These are phyloP conservation scores for Reticulitermes lucifugus DNA, from an alignment of 2,888 invertebrate species.

Conservation along the genomic window DNA sequence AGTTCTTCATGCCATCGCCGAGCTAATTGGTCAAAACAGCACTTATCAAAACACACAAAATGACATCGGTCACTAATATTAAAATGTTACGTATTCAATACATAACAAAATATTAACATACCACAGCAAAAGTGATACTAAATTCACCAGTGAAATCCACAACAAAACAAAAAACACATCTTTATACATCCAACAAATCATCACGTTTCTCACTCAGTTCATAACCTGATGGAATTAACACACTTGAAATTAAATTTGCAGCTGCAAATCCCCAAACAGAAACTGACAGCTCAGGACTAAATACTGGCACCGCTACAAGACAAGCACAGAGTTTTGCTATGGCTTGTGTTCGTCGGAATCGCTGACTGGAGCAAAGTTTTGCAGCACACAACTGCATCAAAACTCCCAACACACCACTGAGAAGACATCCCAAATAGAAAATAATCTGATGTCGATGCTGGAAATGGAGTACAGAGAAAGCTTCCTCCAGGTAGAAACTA, in stretches of 20 bases:
- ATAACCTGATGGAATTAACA: conserved; percentile 38
- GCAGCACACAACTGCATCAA: conserved; percentile 51
- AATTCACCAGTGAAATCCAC: background rate
- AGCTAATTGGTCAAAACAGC: no score
- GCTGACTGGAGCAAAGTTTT: conserved; percentile 28
- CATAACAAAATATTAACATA: no score
- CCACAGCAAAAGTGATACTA: no score
- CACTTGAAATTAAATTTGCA: conserved; percentile 46
- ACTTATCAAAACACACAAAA: no score
- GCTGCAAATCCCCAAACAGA: conserved; percentile 48
- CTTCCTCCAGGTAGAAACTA: conserved; percentile 58
- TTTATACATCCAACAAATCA: background rate
- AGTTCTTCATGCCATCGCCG: no score
- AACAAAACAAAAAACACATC: background rate
- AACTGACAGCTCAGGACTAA: conserved; percentile 43
- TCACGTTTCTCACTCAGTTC: background rate
- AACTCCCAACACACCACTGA: conserved; percentile 56
- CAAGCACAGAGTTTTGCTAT: conserved; percentile 47
- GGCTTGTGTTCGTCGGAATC: conserved; percentile 36
- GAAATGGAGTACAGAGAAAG: conserved; percentile 57
- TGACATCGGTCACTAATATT: no score
- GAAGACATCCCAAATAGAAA: conserved; percentile 56
- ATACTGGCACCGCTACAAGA: conserved; percentile 44
- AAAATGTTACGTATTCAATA: no score
- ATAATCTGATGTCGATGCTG: conserved; percentile 55